Conservation (phyloP, 1,140 invertebrate genomes). For the Telenomus remus region DNA sequence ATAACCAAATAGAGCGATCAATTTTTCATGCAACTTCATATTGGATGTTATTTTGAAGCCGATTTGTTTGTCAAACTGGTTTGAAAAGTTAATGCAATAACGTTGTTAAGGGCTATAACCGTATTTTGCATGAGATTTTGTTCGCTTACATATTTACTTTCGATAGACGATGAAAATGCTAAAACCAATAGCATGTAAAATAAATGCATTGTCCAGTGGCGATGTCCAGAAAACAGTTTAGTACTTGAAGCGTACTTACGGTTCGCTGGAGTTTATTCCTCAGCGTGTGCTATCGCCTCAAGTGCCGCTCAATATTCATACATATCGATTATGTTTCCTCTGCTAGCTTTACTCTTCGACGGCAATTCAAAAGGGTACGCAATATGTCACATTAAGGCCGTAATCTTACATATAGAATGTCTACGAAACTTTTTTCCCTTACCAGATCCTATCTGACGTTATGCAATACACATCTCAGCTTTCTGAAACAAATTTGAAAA, state of each 20-base stretch:
- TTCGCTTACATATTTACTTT: slow-evolving; percentile 19
- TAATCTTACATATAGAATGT: slow-evolving; percentile 27
- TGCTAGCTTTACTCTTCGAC: slow-evolving; percentile 25
- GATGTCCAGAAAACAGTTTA: slow-evolving; percentile 37
- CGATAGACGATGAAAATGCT: slow-evolving; percentile 16
- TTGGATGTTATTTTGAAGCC: neutral
- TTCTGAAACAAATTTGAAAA: too few relatives aligned
- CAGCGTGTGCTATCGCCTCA: slow-evolving; percentile 16
- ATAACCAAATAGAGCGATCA: too few relatives aligned
- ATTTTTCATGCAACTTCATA: too few relatives aligned
- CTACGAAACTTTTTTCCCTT: neutral
- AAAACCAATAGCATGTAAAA: slow-evolving; percentile 43
- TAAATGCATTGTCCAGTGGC: slow-evolving; percentile 37
- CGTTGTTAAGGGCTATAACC: slow-evolving; percentile 15
- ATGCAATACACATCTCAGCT: too few relatives aligned
- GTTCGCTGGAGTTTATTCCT: slow-evolving; percentile 40
- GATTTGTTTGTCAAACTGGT: slow-evolving; percentile 3
- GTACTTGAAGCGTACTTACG: slow-evolving; percentile 38
- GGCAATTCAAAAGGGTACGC: slow-evolving; percentile 33
- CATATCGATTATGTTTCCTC: slow-evolving; percentile 39
- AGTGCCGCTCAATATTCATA: slow-evolving; percentile 49
- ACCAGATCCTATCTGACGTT: neutral
- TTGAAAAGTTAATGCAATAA: slow-evolving; percentile 37
- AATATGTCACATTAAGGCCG: slow-evolving; percentile 30
- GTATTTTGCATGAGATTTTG: slow-evolving; percentile 30